Conservation (phyloP, 2,113 vertebrate genomes). For the Sardina pilchardus region DNA sequence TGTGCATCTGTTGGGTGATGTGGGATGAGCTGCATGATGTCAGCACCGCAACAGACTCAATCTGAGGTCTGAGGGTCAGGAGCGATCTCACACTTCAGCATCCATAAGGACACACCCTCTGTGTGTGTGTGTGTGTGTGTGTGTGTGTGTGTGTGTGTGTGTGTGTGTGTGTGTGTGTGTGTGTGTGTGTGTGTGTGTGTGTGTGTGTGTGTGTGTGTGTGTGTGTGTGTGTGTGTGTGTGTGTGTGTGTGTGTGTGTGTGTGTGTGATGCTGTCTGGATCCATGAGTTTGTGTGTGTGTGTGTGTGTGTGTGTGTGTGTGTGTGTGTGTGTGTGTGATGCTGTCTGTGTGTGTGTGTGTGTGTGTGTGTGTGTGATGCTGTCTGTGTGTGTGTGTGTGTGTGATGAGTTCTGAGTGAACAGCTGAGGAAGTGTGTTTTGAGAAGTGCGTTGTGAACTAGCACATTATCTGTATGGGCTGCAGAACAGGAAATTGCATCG, state of each 20-base stretch:
- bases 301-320: background rate
- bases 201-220: background rate
- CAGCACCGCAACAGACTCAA: too few relatives aligned
- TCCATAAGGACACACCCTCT: too few relatives aligned
- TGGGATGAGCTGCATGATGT: too few relatives aligned
- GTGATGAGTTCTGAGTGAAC: background rate
- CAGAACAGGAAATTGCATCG: background rate
- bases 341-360: background rate
- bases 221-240: background rate
- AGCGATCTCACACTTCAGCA: too few relatives aligned
- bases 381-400: background rate
- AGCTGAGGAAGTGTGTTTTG: background rate
- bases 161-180: background rate
- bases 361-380: background rate
- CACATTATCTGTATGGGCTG: background rate
- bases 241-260: background rate
- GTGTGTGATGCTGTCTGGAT: background rate
- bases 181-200: background rate
- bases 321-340: background rate
- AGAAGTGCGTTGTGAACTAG: background rate
- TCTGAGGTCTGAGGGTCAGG: too few relatives aligned
- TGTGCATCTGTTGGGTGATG: too few relatives aligned
- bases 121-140: background rate
- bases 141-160: background rate
- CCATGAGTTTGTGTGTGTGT: too few relatives aligned